Evolutionary conservation across 2,797 vertebrate species (phyloP), one percentile per base, ranked within the genome.

Genomic region (Bradypodion pumilum): DNA sequence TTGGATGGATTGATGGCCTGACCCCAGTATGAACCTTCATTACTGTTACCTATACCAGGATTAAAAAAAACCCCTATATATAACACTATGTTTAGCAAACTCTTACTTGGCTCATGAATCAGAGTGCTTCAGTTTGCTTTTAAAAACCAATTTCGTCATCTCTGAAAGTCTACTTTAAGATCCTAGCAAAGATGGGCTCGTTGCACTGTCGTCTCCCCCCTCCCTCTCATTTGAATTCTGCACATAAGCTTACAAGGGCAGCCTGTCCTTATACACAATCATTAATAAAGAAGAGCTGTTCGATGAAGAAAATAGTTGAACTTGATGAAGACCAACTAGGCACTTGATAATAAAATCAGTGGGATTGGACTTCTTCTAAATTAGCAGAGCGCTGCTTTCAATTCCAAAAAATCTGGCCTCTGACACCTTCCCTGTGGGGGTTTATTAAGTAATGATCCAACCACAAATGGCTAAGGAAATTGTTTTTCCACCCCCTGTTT

Each of bases 331-430:
- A 72, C 74, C 73, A 81, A 77, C 56, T 42, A 56, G 70, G 40
- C 35, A 46, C 42, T 40, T 66, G 79, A 85, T 81, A 85, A 81
- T 77, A 68, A 72, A 82, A 16, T 19, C 7, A 79, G 74, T 15
- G 2, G 32, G 83, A 87, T 73, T 92, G 70, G 66, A 86, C 80
- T 90, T 37, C 46, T 89, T 25, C 78, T 84, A 79, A 82, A 63
- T 75, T 59, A 76, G 68, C 83, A 89, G 76, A 81, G 7, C 73
- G 85, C 60, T 70, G 84, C 56, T 82, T 84, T 81, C 80, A 72
- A 72, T 84, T 76, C 73, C 74, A 70, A 80, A 81, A 89, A 86
- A 46, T 72, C 59, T 42, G 25, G 73, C 85, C 59, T 74, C 72
- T 80, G 82, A 35, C 29, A 65, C 56, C 59, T 72, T 70, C 75